A percentile compares a stretch with the other conserved stretches of the same genome.
Evolutionary conservation across 2,888 invertebrate genomes (phyloP).

Genomic region (Tanytarsus gracilentus): DNA sequence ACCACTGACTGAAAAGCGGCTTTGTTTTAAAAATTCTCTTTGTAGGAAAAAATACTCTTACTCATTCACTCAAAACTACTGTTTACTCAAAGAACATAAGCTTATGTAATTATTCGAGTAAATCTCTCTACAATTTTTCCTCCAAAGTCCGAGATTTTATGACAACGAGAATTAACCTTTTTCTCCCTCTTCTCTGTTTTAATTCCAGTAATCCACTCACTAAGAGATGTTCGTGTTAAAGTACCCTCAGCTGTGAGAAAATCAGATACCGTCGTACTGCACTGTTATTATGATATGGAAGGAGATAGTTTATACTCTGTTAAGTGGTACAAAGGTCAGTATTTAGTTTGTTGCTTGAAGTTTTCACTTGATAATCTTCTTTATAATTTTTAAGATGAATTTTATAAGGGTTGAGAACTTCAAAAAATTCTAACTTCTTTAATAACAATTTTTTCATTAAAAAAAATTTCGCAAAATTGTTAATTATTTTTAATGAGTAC

Average conservation of each 20-base stretch:
- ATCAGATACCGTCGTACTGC: slow-evolving; percentile 49
- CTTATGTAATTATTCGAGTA: neutral
- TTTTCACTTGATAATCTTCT: neutral
- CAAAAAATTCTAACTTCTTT: no score
- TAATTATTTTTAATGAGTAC: neutral
- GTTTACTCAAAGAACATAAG: neutral
- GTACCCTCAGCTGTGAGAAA: slow-evolving; percentile 53
- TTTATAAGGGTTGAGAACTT: no score
- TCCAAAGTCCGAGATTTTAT: neutral
- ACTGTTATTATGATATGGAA: slow-evolving; percentile 55
- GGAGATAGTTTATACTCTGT: slow-evolving; percentile 56
- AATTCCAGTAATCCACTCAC: slow-evolving; percentile 32
- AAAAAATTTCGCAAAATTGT: neutral
- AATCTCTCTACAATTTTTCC: neutral
- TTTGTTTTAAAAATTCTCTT: neutral
- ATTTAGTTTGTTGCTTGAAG: slow-evolving; percentile 51
- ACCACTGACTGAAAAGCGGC: neutral
- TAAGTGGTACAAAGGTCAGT: slow-evolving; percentile 54
- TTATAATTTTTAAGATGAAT: neutral
- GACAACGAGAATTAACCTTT: neutral
- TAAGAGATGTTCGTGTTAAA: slow-evolving; percentile 50
- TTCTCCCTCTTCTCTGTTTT: neutral
- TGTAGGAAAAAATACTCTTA: slow-evolving; percentile 3
- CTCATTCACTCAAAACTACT: neutral
- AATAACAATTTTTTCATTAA: neutral